Evolutionary conservation across 2,888 invertebrate genomes (phyloP), one percentile per base, ranked within the genome.

Genomic region (Netelia inedita): DNA sequence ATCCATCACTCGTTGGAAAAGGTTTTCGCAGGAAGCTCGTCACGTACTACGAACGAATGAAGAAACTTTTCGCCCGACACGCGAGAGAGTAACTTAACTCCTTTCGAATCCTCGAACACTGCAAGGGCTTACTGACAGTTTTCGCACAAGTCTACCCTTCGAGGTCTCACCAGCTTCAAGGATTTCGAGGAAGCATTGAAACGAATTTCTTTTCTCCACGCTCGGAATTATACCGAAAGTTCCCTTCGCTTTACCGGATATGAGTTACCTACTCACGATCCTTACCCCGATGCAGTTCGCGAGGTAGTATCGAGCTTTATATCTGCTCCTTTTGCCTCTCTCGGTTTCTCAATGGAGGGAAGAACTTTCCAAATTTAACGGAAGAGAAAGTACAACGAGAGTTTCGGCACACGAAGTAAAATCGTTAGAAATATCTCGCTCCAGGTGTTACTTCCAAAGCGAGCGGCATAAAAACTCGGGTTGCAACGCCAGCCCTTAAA

Each of bases 351-450:
- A 50, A 8, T 19, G 28, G 11, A 16, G 23, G 21, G 68, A 66
- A 82, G 83, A 89, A 90, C 88, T 89, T 89, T 89, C 88, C 86
- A 87, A 88, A 89, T 89, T 85, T 88, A 83, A 66, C 68, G 50
- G 10, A 14, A 46, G 57, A 23, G 46, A 72, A 50, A 65, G 23
- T 21, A 21, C 46, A 35, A 21, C 55, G 66, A 72, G 66, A 66
- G 43, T 28, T 57, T 57, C 57, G 53, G 35, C 11, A 28, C 28
- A 79, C 75, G 68, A 53, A 69, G 71, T 50, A 87, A 85, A 83
- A 76, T 86, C 81, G 79, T 86, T 85, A 84, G 75, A 81, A 73
- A 69, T 59, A 71, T 66, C 19, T 3, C 21, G 41, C 53, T 76
- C 63, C 61, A 28, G 65, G 79, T 83, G 80, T 87, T 86, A 82